Evolutionary conservation across 2,888 invertebrate genomes (phyloP).

Genomic region (Aphidius colemani): DNA sequence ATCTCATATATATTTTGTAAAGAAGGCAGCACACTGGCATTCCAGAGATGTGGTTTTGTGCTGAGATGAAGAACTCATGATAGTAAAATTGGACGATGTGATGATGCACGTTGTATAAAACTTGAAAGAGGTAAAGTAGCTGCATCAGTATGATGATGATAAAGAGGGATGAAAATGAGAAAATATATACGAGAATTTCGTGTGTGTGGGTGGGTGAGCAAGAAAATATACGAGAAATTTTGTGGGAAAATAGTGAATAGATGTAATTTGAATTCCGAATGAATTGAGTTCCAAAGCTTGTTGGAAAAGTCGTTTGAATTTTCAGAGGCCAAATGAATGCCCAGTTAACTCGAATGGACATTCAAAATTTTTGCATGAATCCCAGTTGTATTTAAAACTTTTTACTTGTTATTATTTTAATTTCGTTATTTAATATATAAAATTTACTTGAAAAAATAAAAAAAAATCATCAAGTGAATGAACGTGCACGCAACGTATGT

Average conservation of each 20-base stretch:
- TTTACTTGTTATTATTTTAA: too few relatives aligned
- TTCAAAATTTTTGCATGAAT: slow-evolving; percentile 33
- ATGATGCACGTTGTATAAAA: slow-evolving; percentile 20
- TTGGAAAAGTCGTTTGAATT: slow-evolving; percentile 43
- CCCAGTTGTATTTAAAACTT: too few relatives aligned
- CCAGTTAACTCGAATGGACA: slow-evolving; percentile 32
- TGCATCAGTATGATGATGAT: slow-evolving; percentile 11
- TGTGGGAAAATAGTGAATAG: slow-evolving; percentile 13
- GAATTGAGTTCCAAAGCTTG: slow-evolving; percentile 49
- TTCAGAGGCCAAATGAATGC: slow-evolving; percentile 26
- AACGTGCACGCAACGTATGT: neutral
- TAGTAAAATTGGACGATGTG: neutral
- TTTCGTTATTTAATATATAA: too few relatives aligned
- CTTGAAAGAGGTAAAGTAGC: slow-evolving; percentile 21
- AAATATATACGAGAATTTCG: neutral
- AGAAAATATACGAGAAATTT: too few relatives aligned
- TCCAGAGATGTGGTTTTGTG: slow-evolving; percentile 25
- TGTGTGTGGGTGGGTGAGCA: too few relatives aligned
- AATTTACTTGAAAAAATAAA: too few relatives aligned
- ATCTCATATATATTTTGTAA: slow-evolving; percentile 14
- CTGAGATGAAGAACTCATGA: slow-evolving; percentile 11
- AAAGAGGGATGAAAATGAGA: neutral
- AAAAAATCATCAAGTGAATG: neutral
- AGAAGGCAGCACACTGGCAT: slow-evolving; percentile 19
- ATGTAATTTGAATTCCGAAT: slow-evolving; percentile 54